These are phyloP conservation scores for Nibea albiflora DNA, from an alignment of 2,113 vertebrate species.

Conservation along the genomic window DNA sequence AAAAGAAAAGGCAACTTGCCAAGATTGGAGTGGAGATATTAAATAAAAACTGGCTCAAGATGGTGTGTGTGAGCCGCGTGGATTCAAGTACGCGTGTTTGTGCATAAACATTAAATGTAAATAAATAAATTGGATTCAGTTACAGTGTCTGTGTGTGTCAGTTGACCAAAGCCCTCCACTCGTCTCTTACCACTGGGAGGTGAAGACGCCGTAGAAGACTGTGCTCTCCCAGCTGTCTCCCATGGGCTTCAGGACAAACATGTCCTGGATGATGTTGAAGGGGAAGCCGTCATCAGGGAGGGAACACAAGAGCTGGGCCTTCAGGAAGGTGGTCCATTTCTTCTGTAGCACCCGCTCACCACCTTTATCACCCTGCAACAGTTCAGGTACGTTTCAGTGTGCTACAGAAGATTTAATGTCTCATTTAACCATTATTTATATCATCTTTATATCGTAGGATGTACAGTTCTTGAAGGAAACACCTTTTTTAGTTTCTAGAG, in stretches of 20 bases:
- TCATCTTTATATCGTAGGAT: no score
- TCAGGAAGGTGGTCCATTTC: conserved; percentile 97
- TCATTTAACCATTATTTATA: background rate
- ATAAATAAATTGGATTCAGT: conserved; percentile 12
- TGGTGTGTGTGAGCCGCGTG: conserved; percentile 26
- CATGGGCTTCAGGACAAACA: conserved; percentile 92
- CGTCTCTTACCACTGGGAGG: conserved; percentile 92
- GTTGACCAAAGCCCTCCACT: background rate
- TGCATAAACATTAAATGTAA: conserved; percentile 15
- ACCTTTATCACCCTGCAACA: conserved; percentile 90
- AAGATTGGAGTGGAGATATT: conserved; percentile 12
- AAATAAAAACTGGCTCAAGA: conserved; percentile 44
- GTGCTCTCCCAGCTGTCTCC: conserved; percentile 89
- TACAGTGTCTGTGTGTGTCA: background rate
- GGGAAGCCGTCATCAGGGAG: conserved; percentile 94
- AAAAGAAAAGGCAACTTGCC: conserved; percentile 47
- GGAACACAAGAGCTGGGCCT: conserved; percentile 94
- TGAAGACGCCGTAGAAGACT: conserved; percentile 95
- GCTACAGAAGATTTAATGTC: background rate
- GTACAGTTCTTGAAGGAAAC: no score
- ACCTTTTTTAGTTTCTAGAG: no score
- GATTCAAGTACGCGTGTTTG: conserved; percentile 3
- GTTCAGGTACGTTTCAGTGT: background rate
- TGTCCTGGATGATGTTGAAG: conserved; percentile 96
- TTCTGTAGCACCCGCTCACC: conserved; percentile 96